Evolutionary conservation across 2,797 vertebrate genomes (phyloP), one percentile per base, ranked within the genome.

Genomic region (Ceyx erithaca): DNA sequence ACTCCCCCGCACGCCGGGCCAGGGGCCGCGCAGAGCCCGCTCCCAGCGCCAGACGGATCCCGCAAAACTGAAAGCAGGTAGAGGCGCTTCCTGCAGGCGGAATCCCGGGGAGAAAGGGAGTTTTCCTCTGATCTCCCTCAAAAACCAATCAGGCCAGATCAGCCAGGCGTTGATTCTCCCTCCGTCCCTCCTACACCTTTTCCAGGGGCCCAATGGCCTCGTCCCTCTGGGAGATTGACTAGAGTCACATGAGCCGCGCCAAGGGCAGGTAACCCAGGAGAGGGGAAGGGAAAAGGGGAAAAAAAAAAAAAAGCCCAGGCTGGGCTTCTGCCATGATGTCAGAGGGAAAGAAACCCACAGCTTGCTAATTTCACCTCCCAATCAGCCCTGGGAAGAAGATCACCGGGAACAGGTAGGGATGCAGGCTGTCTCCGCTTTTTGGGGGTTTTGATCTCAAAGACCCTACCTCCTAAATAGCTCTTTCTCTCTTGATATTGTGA

Each of bases 121-220:
- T 89, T 90, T 72, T 78, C 92, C 85, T 92, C 72, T 92, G 77
- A 93, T 95, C 91, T 84, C 54, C 63, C 63, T 85, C 82, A 87
- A 84, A 92, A 85, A 94, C 98, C 98, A 98, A 98, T 98, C 88
- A 95, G 71, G 94, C 96, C 58, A 8, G 87, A 95, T 76, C 85
- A 93, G 80, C 91, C 87, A 86, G 95, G 94, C 92, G 90, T 89
- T 81, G 91, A 80, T 90, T 72, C 93, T 76, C 66, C 75, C 69
- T 51, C 77, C 12, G 95, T 97, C 98, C 98, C 98, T 95, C 98
- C 98, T 98, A 98, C 97, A 98, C 98, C 98, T 98, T 99, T 99
- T 72, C 71, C 48, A 90, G 95, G 49, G 95, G 97, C 95, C 98
- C 98, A 99, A 99, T 99, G 93, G 95, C 28, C 51, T 86, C 31